phyloP scores from a whole-genome alignment of 1,140 invertebrate genomes.

The Ceratosolen fusciceps region DNA sequence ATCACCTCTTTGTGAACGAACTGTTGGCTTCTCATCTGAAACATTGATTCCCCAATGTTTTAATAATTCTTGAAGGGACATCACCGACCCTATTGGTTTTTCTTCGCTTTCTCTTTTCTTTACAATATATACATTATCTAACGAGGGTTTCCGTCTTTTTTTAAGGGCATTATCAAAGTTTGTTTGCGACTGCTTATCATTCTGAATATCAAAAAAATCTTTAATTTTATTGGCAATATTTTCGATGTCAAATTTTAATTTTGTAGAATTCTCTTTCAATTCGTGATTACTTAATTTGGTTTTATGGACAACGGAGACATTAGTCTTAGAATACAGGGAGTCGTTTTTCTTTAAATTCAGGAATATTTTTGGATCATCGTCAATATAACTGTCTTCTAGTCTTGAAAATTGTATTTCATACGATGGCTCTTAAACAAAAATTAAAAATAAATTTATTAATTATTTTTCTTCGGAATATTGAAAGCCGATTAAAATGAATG shows the following conservation, averaged over 20 bases:
- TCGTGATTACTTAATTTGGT: neutral
- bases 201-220: neutral
- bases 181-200: neutral
- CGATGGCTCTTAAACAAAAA: neutral
- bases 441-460: neutral
- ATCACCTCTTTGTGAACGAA: constrained; percentile 59
- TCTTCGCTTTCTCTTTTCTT: no score
- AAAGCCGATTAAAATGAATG: no score
- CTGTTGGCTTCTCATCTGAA: constrained; percentile 19
- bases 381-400: neutral
- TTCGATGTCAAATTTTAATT: neutral
- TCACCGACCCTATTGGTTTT: neutral
- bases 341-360: neutral
- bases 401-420: neutral
- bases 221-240: neutral
- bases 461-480: no score
- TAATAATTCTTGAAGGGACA: constrained; percentile 59
- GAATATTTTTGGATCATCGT: neutral
- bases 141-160: neutral
- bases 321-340: neutral
- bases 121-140: neutral
- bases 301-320: neutral
- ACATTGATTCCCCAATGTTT: constrained; percentile 56
- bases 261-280: neutral
- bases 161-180: neutral